Evolutionary conservation across 2,888 invertebrate genomes (phyloP).

Genomic region (Thera britannica): DNA sequence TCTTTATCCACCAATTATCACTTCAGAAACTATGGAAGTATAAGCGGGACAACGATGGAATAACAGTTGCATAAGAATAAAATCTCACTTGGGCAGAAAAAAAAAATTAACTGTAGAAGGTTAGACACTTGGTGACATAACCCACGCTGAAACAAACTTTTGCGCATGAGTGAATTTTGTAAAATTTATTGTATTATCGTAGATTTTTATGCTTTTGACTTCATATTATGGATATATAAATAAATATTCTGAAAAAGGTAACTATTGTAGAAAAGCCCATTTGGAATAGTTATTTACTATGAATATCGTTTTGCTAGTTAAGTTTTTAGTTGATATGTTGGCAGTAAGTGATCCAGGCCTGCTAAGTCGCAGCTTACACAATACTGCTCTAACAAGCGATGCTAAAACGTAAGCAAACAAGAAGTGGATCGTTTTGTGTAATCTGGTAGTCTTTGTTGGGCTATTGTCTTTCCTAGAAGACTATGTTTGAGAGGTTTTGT

Average conservation of each 20-base stretch:
- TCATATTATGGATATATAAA: too few relatives aligned
- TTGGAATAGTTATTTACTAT: not conserved
- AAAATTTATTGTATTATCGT: too few relatives aligned
- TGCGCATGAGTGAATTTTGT: too few relatives aligned
- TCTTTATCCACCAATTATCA: slow-evolving; percentile 74
- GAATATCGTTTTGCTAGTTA: too few relatives aligned
- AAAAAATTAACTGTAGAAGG: too few relatives aligned
- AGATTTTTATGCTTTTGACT: too few relatives aligned
- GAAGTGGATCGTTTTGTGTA: slow-evolving; percentile 65
- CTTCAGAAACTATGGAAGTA: slow-evolving; percentile 52
- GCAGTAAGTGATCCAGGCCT: slow-evolving; percentile 15
- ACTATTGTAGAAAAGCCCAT: too few relatives aligned
- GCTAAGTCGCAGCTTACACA: slow-evolving; percentile 47
- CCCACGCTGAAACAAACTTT: too few relatives aligned
- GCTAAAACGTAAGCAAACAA: slow-evolving; percentile 60
- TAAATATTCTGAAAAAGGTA: too few relatives aligned
- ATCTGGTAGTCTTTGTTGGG: slow-evolving; percentile 62
- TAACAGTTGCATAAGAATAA: not conserved
- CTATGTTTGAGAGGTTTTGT: slow-evolving; percentile 46
- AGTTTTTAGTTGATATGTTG: too few relatives aligned
- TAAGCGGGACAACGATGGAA: slow-evolving; percentile 2
- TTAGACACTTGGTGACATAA: too few relatives aligned
- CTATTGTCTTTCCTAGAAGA: slow-evolving; percentile 51
- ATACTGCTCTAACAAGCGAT: slow-evolving; percentile 59
- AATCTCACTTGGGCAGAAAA: not conserved